Evolutionary conservation across 2,113 vertebrate genomes (phyloP), one percentile per base, ranked within the genome.

Genomic region (Bos indicus): DNA sequence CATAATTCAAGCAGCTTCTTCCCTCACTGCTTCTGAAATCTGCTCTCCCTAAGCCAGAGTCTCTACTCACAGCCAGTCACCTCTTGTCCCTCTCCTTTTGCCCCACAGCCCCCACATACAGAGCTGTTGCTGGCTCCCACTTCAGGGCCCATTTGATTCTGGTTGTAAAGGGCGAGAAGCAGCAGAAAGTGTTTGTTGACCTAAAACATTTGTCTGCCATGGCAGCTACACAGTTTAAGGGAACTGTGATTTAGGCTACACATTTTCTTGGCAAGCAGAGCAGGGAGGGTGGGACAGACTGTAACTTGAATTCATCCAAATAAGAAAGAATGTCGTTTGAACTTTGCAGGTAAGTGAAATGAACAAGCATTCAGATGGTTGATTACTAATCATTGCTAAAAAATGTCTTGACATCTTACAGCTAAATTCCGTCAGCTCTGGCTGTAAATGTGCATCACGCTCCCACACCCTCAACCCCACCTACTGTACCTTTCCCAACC

Each of bases 251-350:
- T 92, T 64, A 59, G 80, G 57, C 43, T 36, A 8, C 59, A 46
- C 2, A 19, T 91, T 78, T 96, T 90, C 60, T 95, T 95, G 84
- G 43, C 84, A 81, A 96, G 71, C 88, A 11, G 16, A 82, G 17
- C 57, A 52, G 56, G 67, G 82, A 81, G 43, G 19, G 52, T 94
- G 54, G 82, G 67, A 82, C 6, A 82, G 48, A 28, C 60, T 57
- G 23, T 91, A 57, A 90, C 84, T 92, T 95, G 86, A 90, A 64
- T 56, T 46, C 0, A 0, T 48, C 48, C 43, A 62, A 74, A 56
- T 74, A 36, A 64, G 30, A 78, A 94, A 82, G 40, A 23, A 23
- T 51, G 67, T 83, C 43, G 7, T 60, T 85, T 89, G 80, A 64
- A 30, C 26, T 43, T 10, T 92, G 10, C 28, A 8, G 13, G 43